Evolutionary conservation across 2,888 invertebrate species (phyloP).

Genomic region (Andrena camellia): DNA sequence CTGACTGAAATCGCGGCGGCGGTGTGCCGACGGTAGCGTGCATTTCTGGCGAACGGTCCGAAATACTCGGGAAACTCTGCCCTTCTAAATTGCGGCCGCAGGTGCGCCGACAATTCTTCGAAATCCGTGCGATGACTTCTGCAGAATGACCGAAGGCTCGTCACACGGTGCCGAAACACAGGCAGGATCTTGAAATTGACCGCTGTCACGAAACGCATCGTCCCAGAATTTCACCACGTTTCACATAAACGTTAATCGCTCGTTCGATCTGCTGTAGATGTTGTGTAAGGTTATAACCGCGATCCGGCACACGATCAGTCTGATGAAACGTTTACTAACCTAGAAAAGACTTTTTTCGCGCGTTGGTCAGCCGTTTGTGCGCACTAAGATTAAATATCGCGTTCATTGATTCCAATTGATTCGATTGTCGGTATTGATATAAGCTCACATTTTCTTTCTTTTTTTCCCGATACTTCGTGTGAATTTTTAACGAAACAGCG

Average conservation of each 20-base stretch:
- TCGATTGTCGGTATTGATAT: background rate
- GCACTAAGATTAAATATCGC: conserved; percentile 13
- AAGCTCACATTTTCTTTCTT: conserved; percentile 31
- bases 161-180: conserved; percentile 74
- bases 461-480: conserved; percentile 1
- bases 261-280: conserved; percentile 10
- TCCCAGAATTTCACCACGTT: conserved; percentile 44
- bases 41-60: conserved; percentile 48
- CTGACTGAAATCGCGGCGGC: conserved; percentile 66
- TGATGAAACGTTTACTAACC: conserved; percentile 54
- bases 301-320: conserved; percentile 5
- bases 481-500: conserved; percentile 23
- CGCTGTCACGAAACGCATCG: conserved; percentile 73
- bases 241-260: conserved; percentile 36
- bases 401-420: background rate
- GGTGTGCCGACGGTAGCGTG: conserved; percentile 56
- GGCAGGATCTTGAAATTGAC: conserved; percentile 75
- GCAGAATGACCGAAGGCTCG: conserved; percentile 66
- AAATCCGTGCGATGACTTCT: conserved; percentile 58
- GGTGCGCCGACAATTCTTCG: conserved; percentile 51
- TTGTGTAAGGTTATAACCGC: conserved; percentile 32
- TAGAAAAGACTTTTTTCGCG: conserved; percentile 16
- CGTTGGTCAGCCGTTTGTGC: conserved; percentile 16
- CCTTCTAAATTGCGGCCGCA: conserved; percentile 48
- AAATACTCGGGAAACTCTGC: conserved; percentile 35